Base-by-base conservation (phyloP, 1,140 invertebrate genomes). In the Archivesica marissinica region DNA sequence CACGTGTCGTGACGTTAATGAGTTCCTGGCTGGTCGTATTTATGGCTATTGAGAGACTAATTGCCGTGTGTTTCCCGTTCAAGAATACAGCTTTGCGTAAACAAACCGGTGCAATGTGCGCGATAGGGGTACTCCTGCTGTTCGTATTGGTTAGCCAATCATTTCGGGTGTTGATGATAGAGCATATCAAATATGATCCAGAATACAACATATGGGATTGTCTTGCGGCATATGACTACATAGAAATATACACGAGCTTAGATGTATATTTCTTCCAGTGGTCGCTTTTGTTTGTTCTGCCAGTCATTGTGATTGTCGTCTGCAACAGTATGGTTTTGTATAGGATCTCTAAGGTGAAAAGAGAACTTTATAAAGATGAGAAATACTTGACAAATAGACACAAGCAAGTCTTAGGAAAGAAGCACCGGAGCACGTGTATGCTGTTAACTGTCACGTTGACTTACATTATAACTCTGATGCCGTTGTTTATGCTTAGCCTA, bases 351-450 rank as follows among this genome's bases (percentile, higher is more conserved):
- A 78, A 85, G 35, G 82, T 89, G 6, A 61, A 50, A 87, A 68
- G 81, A 80, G 68, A 85, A 86, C 30, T 88, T 87, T 15, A 66
- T 72, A 17, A 85, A 85, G 28, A 89, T 82, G 20, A 72, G 79
- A 30, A 59, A 85, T 11, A 86, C 86, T 39, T 64, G 41, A 30
- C 75, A 83, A 33, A 28, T 41, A 11, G 80, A 82, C 0, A 70
- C 59, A 33, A 70, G 76, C 20, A 74, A 59, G 13, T 66, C 78
- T 6, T 39, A 50, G 64, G 66, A 6, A 86, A 88, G 30, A 87
- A 88, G 35, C 87, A 90, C 59, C 92, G 91, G 54, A 92, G 92
- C 2, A 92, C 92, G 2, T 88, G 88, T 25, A 92, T 93, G 91
- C 85, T 93, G 11, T 76, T 93, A 11, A 80, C 87, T 20, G 90